Base-by-base conservation (phyloP, 1,140 invertebrate species). In the Trachelipus rathkii region DNA sequence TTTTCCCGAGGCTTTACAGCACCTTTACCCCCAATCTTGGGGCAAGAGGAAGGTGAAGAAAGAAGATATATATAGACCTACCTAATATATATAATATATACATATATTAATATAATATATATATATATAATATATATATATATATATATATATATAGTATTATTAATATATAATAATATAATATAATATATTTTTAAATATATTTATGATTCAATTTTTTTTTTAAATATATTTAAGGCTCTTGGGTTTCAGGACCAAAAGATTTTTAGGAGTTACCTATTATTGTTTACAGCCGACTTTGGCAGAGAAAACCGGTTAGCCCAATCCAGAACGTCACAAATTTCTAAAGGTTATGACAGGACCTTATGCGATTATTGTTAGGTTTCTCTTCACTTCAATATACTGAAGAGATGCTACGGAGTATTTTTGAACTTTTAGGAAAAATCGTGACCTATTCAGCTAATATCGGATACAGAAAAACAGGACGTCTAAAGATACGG, bases 381-480 rank as follows among this genome's bases (percentile, higher is more conserved):
- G 97, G n/a, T n/a, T 10, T 98, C 96, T 44, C 86, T 99, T 43
- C 98, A 99, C 87, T 98, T 97, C 83, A 99, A 99, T 84, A 99
- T 73, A 99, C 95, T 19, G 97, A 99, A 87, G 97, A 99, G 76
- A 99, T 99, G 98, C 87, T 99, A 23, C 86, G 92, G 80, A 95
- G 95, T 43, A 99, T 99, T 77, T 99, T 99, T 87, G 97, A 99
- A 86, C 97, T 98, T 0, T 99, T 99, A 87, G 98, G 98, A 73
- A 96, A 96, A 89, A 97, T 99, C n/a, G n/a, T 84, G 96, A 98
- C 84, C 93, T 78, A 97, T 99, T 82, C 95, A 98, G 85, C 86
- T 99, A 23, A 96, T 98, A 82, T 95, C 92, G 87, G 96, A 99
- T 86, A 91, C 92, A 44, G 96, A 98, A 86, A 95, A 86, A 95